These are phyloP conservation scores for Cyanoderma ruficeps DNA, from an alignment of 2,113 vertebrate species.

Conservation along the genomic window DNA sequence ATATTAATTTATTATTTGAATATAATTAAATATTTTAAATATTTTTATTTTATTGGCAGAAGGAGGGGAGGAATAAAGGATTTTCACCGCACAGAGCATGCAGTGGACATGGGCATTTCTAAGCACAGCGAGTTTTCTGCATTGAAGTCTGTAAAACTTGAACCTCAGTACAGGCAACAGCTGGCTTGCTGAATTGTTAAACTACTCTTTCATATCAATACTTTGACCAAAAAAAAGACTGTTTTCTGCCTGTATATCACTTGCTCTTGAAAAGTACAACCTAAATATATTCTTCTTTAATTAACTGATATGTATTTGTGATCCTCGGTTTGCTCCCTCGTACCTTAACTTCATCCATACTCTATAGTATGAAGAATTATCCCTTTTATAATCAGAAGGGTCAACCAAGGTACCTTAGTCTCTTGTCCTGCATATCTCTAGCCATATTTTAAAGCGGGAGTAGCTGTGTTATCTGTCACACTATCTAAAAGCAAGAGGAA, in stretches of 20 bases:
- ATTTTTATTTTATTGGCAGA: background rate
- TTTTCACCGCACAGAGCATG: rapidly evolving
- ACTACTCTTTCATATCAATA: background rate
- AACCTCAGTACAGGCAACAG: background rate
- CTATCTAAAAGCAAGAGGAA: background rate
- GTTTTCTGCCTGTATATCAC: background rate
- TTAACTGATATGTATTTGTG: background rate
- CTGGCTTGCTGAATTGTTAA: background rate
- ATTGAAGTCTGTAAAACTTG: background rate
- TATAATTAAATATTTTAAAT: no score
- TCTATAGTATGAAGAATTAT: background rate
- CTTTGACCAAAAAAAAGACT: background rate
- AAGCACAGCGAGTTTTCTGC: background rate
- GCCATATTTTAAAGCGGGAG: background rate
- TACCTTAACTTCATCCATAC: background rate
- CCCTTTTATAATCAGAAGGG: background rate
- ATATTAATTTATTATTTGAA: background rate
- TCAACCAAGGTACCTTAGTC: background rate
- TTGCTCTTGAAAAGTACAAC: background rate
- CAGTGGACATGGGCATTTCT: background rate
- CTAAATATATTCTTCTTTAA: background rate
- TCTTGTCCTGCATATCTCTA: background rate
- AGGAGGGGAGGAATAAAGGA: background rate
- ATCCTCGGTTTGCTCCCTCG: background rate
- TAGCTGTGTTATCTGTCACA: background rate